Evolutionary conservation across 2,888 invertebrate species (phyloP).

Genomic region (Zelleria hepariella): DNA sequence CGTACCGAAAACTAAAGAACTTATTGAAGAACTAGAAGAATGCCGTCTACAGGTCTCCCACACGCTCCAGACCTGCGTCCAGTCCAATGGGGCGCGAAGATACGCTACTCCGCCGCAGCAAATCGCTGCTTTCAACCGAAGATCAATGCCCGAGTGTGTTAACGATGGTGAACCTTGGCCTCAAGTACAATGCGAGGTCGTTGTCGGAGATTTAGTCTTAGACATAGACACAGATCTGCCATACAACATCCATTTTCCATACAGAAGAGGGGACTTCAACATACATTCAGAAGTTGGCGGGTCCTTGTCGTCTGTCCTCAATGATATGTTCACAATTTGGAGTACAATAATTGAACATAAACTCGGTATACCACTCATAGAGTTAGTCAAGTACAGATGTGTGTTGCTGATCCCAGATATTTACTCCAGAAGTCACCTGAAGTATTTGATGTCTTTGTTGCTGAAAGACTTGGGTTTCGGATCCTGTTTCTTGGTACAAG

Average conservation of each 20-base stretch:
- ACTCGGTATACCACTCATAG: slow-evolving; percentile 79
- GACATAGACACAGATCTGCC: slow-evolving; percentile 77
- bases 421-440: slow-evolving; percentile 87
- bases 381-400: slow-evolving; percentile 84
- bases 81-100: slow-evolving; percentile 84
- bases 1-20: slow-evolving; percentile 76
- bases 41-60: slow-evolving; percentile 86
- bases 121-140: slow-evolving; percentile 88
- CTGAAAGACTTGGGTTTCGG: slow-evolving; percentile 88
- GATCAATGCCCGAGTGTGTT: slow-evolving; percentile 79
- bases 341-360: slow-evolving; percentile 81
- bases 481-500: slow-evolving; percentile 87
- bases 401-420: slow-evolving; percentile 92
- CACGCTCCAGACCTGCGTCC: slow-evolving; percentile 87
- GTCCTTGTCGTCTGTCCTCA: slow-evolving; percentile 85
- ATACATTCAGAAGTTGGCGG: slow-evolving; percentile 88
- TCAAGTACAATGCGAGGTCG: slow-evolving; percentile 74
- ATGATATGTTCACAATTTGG: slow-evolving; percentile 93
- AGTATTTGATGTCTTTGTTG: slow-evolving; percentile 86
- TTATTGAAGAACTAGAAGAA: slow-evolving; percentile 86
- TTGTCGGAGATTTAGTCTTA: slow-evolving; percentile 85
- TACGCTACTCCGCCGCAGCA: slow-evolving; percentile 92
- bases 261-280: slow-evolving; percentile 89
- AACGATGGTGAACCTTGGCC: slow-evolving; percentile 74
- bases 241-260: slow-evolving; percentile 93